Conservation (phyloP, 2,113 vertebrate genomes). For the Polyodon spathula region DNA sequence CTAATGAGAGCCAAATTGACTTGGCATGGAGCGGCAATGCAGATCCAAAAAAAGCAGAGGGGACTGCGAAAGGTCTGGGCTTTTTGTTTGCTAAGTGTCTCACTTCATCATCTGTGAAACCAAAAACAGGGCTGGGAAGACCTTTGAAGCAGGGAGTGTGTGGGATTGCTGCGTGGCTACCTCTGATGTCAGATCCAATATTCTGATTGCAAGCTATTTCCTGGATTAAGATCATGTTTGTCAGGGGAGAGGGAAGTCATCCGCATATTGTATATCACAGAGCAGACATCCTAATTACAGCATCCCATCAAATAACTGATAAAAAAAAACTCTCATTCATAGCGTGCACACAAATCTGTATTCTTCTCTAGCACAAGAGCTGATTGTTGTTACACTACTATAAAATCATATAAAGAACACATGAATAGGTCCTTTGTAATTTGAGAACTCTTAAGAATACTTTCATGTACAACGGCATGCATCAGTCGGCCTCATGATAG, state of each 20-base stretch:
- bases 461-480: slow-evolving; percentile 8
- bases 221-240: slow-evolving; percentile 68
- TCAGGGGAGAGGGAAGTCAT: slow-evolving; percentile 57
- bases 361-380: slow-evolving; percentile 6
- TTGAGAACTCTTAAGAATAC: neutral
- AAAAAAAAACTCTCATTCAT: slow-evolving; percentile 19
- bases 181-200: slow-evolving; percentile 78
- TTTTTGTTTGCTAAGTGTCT: slow-evolving; percentile 97
- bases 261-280: slow-evolving; percentile 58
- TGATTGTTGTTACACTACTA: neutral
- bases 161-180: slow-evolving; percentile 65
- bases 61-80: slow-evolving; percentile 75
- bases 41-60: slow-evolving; percentile 72
- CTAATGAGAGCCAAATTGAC: slow-evolving; percentile 87
- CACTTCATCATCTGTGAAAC: slow-evolving; percentile 87
- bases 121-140: slow-evolving; percentile 78
- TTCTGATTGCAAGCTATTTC: slow-evolving; percentile 66
- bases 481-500: neutral
- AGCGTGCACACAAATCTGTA: slow-evolving; percentile 9
- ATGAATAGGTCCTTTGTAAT: slow-evolving; percentile 5
- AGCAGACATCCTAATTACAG: slow-evolving; percentile 49
- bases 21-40: slow-evolving; percentile 82
- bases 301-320: slow-evolving; percentile 29
- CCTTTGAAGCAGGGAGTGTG: slow-evolving; percentile 76
- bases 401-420: neutral